Evolutionary conservation across 2,888 invertebrate species (phyloP).

Genomic region (Mystacides longicornis): DNA sequence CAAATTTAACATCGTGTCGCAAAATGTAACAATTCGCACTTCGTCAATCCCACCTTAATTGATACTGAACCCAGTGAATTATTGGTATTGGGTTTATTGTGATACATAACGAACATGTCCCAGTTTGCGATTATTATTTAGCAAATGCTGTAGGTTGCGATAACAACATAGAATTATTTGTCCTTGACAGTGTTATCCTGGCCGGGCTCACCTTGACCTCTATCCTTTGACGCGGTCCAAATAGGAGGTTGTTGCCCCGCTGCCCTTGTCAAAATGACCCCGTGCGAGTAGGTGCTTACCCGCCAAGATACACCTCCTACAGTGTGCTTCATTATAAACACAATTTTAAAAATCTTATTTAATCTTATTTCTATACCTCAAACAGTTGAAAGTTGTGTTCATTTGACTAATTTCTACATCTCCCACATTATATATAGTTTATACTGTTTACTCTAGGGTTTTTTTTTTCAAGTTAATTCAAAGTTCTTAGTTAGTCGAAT

Average conservation of each 20-base stretch:
- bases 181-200: not conserved
- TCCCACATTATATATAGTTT: not conserved
- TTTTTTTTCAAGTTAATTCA: too few relatives aligned
- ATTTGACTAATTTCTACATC: too few relatives aligned
- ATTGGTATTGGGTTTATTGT: too few relatives aligned
- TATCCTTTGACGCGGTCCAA: conserved; percentile 1
- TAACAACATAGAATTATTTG: not conserved
- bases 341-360: not conserved
- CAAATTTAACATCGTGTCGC: too few relatives aligned
- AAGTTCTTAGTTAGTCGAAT: too few relatives aligned
- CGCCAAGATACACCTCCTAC: too few relatives aligned
- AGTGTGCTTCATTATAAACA: not conserved
- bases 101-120: too few relatives aligned
- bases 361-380: not conserved
- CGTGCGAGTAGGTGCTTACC: too few relatives aligned
- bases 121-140: not conserved
- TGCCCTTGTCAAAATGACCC: conserved; percentile 10
- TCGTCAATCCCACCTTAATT: too few relatives aligned
- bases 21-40: too few relatives aligned
- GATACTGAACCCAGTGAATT: too few relatives aligned
- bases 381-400: not conserved
- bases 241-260: conserved; percentile 3
- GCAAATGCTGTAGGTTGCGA: not conserved
- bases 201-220: conserved; percentile 11
- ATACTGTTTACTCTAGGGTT: not conserved